phyloP scores from a whole-genome alignment of 2,797 vertebrate genomes.

The Enteromius argenteus region DNA sequence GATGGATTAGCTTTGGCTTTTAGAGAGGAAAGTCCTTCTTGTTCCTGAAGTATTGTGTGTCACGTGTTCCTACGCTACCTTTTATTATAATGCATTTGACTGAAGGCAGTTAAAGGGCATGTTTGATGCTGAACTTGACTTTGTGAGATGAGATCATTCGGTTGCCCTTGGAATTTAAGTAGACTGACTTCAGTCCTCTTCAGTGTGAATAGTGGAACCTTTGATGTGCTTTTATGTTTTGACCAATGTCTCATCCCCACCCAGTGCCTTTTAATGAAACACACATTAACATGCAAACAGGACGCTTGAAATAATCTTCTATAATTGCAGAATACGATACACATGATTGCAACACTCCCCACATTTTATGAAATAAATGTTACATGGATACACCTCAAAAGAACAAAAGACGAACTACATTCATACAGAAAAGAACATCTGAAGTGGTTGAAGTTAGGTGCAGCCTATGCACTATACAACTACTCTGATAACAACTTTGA shows the following conservation, averaged over 20 bases:
- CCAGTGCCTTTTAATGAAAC: slow-evolving; percentile 30
- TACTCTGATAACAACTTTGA: slow-evolving; percentile 63
- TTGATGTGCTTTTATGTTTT: slow-evolving; percentile 7
- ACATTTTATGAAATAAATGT: slow-evolving; percentile 65
- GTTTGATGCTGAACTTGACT: slow-evolving; percentile 37
- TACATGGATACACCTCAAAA: slow-evolving; percentile 64
- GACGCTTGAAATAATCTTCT: slow-evolving; percentile 55
- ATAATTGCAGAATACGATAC: slow-evolving; percentile 67
- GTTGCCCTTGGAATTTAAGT: background rate
- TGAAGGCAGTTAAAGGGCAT: slow-evolving; percentile 25
- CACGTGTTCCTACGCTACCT: background rate
- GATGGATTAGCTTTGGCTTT: background rate
- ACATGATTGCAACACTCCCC: slow-evolving; percentile 69
- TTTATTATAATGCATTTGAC: slow-evolving; percentile 24
- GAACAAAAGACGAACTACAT: slow-evolving; percentile 69
- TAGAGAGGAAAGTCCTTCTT: background rate
- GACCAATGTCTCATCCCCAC: background rate
- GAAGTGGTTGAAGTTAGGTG: slow-evolving; percentile 61
- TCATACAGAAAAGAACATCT: slow-evolving; percentile 72
- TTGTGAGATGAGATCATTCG: slow-evolving; percentile 33
- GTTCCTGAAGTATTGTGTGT: slow-evolving; percentile 20
- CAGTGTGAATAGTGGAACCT: background rate
- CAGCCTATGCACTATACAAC: slow-evolving; percentile 63
- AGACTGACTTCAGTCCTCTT: background rate
- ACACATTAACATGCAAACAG: slow-evolving; percentile 32